A percentile compares a stretch with the other conserved stretches of the same genome.
Evolutionary conservation across 1,140 invertebrate genomes (phyloP).

Genomic region (Aphis gossypii): DNA sequence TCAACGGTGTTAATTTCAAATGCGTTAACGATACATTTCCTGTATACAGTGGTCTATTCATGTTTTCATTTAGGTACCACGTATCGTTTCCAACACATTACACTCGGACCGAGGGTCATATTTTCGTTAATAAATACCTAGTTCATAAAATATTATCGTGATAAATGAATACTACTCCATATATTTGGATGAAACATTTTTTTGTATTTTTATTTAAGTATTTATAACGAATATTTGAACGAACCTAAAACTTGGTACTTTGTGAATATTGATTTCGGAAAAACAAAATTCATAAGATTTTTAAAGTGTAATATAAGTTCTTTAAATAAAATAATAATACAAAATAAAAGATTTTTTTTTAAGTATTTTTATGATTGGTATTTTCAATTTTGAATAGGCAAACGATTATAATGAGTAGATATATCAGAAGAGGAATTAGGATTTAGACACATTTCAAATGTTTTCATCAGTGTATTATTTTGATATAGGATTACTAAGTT

Average conservation of each 20-base stretch:
- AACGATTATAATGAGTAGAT: not conserved
- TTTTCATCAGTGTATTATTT: not conserved
- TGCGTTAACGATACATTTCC: slow-evolving; percentile 55
- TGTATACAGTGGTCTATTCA: not conserved
- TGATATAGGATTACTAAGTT: not conserved
- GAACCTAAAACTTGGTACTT: too few relatives aligned
- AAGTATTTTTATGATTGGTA: too few relatives aligned
- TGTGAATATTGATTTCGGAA: not conserved
- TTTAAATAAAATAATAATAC: not conserved
- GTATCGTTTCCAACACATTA: not conserved
- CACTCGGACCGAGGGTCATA: slow-evolving; percentile 27
- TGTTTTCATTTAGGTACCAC: not conserved
- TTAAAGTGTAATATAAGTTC: too few relatives aligned
- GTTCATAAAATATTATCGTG: not conserved
- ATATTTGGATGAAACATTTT: not conserved
- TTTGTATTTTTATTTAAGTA: not conserved
- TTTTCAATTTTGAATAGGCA: too few relatives aligned
- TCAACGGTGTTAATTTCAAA: not conserved
- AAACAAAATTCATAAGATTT: not conserved
- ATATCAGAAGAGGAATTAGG: not conserved
- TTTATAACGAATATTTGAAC: not conserved
- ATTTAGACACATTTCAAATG: not conserved
- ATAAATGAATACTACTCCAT: not conserved
- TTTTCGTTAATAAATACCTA: not conserved
- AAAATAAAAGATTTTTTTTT: not conserved